A percentile compares a stretch with the other conserved stretches of the same genome.
phyloP scores from a whole-genome alignment of 2,888 invertebrate genomes.

The Eupelmus urozonus region DNA sequence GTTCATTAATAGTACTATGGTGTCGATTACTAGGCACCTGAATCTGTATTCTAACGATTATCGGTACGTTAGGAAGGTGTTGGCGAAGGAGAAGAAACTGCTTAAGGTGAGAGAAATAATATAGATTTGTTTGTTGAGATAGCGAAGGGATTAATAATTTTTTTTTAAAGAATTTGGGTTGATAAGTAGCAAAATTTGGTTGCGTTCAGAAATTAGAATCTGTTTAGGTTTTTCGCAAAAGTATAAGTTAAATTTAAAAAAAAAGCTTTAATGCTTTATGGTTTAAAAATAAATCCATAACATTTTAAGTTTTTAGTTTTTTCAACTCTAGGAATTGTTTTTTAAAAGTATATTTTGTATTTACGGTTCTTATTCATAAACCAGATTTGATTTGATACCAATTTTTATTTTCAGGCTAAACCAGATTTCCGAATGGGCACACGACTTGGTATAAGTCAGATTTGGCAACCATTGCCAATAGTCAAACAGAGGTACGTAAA shows the following conservation, averaged over 20 bases:
- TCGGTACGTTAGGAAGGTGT: conserved; percentile 93
- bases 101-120: conserved; percentile 90
- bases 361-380: too few species aligned
- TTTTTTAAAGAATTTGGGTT: background rate
- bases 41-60: conserved; percentile 95
- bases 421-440: conserved; percentile 84
- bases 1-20: conserved; percentile 87
- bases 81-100: conserved; percentile 91
- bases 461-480: conserved; percentile 80
- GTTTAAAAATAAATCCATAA: background rate
- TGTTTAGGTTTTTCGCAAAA: too few species aligned
- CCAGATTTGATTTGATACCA: too few species aligned
- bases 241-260: conserved; percentile 3
- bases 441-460: conserved; percentile 82
- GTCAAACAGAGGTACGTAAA: conserved; percentile 71
- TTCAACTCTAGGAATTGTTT: background rate
- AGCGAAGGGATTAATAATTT: too few species aligned
- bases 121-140: background rate
- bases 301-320: too few species aligned
- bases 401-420: conserved; percentile 84
- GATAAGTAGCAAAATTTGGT: too few species aligned
- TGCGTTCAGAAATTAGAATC: too few species aligned
- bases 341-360: background rate
- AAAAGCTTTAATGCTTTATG: background rate
- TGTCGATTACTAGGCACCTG: conserved; percentile 88